phyloP scores from a whole-genome alignment of 2,797 vertebrate species.

The Eidolon dupreanum region DNA sequence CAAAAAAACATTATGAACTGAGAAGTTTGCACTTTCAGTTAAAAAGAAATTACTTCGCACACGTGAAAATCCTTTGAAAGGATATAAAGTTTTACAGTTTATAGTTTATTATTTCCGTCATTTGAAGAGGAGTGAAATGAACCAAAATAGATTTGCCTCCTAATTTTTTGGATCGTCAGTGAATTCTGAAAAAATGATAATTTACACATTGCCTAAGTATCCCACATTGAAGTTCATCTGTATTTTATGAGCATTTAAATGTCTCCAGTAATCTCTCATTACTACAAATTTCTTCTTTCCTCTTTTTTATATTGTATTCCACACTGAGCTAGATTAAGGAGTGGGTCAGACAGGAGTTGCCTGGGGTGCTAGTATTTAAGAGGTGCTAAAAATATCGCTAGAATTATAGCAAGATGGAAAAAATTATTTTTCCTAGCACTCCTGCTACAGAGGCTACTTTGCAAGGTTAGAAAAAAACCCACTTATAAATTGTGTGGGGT shows the following conservation, averaged over 20 bases:
- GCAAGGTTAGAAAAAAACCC: conserved; percentile 9
- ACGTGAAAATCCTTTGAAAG: conserved; percentile 10
- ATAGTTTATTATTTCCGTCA: conserved; percentile 51
- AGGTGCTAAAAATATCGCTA: conserved; percentile 69
- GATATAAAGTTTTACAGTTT: conserved; percentile 38
- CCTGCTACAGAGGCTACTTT: conserved; percentile 8
- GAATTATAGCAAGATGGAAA: conserved; percentile 64
- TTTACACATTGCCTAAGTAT: conserved; percentile 47
- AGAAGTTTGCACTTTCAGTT: conserved; percentile 42
- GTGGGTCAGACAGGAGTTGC: conserved; percentile 44
- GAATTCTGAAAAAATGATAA: conserved; percentile 42
- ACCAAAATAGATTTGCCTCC: conserved; percentile 42
- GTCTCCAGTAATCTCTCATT: conserved; percentile 57
- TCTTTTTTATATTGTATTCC: conserved; percentile 5
- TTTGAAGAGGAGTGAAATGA: conserved; percentile 31
- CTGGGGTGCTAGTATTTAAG: conserved; percentile 64
- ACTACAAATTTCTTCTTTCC: conserved; percentile 37
- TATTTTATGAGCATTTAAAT: conserved; percentile 65
- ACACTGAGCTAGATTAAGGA: neutral
- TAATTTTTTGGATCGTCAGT: conserved; percentile 38
- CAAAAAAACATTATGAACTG: conserved; percentile 7
- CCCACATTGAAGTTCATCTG: conserved; percentile 57
- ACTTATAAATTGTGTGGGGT: conserved; percentile 22
- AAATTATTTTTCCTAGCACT: conserved; percentile 60
- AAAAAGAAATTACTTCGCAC: conserved; percentile 55